Percentiles rank a stretch among this genome's conserved stretches.
Conservation (phyloP, 2,113 vertebrate species). For the Pseudorhombus dupliciocellatus region DNA sequence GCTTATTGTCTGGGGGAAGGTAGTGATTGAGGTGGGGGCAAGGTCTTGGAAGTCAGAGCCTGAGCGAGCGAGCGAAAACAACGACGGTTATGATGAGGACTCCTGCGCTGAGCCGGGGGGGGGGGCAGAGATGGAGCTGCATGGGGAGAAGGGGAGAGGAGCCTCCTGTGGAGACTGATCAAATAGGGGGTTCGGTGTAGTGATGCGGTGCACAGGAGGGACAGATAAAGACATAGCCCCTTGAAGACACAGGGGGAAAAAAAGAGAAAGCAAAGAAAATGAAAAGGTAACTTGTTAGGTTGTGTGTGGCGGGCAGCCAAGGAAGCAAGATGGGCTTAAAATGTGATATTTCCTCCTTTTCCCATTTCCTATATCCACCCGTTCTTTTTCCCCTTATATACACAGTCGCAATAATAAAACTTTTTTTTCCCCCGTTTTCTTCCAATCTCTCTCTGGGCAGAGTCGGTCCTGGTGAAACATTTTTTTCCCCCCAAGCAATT, state of each 20-base stretch:
- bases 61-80: slow-evolving; percentile 61
- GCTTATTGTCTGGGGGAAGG: slow-evolving; percentile 32
- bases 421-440: slow-evolving; percentile 19
- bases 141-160: slow-evolving; percentile 40
- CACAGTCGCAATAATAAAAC: slow-evolving; percentile 54
- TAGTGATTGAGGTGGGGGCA: slow-evolving; percentile 42
- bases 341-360: slow-evolving; percentile 40
- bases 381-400: slow-evolving; percentile 12
- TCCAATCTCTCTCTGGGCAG: slow-evolving; percentile 38
- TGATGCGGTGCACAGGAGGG: slow-evolving; percentile 19
- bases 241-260: slow-evolving; percentile 14
- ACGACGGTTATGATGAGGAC: slow-evolving; percentile 65
- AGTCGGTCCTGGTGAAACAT: slow-evolving; percentile 57
- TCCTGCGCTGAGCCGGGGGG: slow-evolving; percentile 39
- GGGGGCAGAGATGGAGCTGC: slow-evolving; percentile 41
- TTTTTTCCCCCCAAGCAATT: slow-evolving; percentile 53
- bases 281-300: slow-evolving; percentile 6
- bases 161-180: slow-evolving; percentile 60
- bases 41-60: slow-evolving; percentile 53
- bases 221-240: slow-evolving; percentile 41
- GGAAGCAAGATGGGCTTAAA: slow-evolving; percentile 35
- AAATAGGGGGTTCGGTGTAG: slow-evolving; percentile 49
- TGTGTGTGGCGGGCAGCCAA: slow-evolving; percentile 10
- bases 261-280: slow-evolving; percentile 8
- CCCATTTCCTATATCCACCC: slow-evolving; percentile 32